Evolutionary conservation across 2,888 invertebrate species (phyloP).

Genomic region (Leptothorax acervorum): DNA sequence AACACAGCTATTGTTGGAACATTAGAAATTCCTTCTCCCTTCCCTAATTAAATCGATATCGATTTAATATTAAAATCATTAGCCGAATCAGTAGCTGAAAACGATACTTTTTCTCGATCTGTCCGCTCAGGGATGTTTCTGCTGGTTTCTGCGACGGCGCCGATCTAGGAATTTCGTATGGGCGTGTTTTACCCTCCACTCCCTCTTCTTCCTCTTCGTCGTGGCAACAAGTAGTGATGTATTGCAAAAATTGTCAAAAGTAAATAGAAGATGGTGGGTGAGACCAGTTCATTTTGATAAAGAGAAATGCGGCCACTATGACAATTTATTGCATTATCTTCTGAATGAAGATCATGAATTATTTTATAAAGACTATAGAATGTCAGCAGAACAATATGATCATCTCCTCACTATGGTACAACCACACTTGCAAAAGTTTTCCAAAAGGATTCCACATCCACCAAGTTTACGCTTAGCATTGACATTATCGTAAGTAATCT

Average conservation of each 20-base stretch:
- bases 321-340: neutral
- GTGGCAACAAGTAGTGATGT: neutral
- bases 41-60: too few species aligned
- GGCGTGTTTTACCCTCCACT: too few species aligned
- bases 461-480: neutral
- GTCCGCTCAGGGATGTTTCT: too few species aligned
- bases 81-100: too few species aligned
- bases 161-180: too few species aligned
- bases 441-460: neutral
- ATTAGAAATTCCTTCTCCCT: too few species aligned
- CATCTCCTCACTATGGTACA: neutral
- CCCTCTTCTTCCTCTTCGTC: too few species aligned
- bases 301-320: neutral
- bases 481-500: constrained; percentile 13
- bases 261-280: neutral
- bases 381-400: neutral
- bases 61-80: too few species aligned
- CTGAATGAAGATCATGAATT: neutral
- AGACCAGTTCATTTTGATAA: constrained; percentile 5
- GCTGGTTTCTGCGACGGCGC: too few species aligned
- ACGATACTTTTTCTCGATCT: too few species aligned
- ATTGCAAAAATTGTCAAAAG: neutral
- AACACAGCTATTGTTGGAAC: too few species aligned
- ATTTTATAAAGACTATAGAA: constrained; percentile 14
- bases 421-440: neutral